Evolutionary conservation across 2,113 vertebrate genomes (phyloP).

Genomic region (Poeciliopsis occidentalis): DNA sequence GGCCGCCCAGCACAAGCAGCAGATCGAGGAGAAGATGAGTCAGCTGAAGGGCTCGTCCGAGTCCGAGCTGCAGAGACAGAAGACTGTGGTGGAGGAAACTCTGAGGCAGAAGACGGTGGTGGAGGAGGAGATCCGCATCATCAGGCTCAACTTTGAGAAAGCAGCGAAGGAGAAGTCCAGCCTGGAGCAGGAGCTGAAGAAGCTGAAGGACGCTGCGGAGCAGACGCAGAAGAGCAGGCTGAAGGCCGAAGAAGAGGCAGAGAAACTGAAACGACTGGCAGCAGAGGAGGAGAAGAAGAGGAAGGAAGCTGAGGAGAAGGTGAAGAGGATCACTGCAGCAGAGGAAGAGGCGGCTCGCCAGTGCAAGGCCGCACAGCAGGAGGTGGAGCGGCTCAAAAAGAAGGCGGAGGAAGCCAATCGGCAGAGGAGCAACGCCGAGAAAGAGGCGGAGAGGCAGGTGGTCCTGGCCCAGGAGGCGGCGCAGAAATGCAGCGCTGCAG

Average conservation of each 20-base stretch:
- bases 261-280: constrained; percentile 85
- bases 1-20: constrained; percentile 90
- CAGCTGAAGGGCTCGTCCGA: constrained; percentile 88
- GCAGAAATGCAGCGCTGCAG: constrained; percentile 84
- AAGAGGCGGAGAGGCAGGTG: constrained; percentile 88
- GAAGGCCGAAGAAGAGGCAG: constrained; percentile 87
- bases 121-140: constrained; percentile 92
- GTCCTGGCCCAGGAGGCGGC: constrained; percentile 89
- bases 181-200: constrained; percentile 89
- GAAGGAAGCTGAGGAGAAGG: constrained; percentile 90
- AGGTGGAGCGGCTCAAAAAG: constrained; percentile 88
- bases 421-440: constrained; percentile 87
- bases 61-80: constrained; percentile 88
- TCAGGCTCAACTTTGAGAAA: constrained; percentile 90
- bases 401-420: constrained; percentile 86
- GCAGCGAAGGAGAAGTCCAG: constrained; percentile 87
- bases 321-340: constrained; percentile 86
- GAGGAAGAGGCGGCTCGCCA: constrained; percentile 91
- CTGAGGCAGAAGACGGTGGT: constrained; percentile 88
- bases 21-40: constrained; percentile 91
- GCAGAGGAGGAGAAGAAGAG: constrained; percentile 88
- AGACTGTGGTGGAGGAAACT: constrained; percentile 89
- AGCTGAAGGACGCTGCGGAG: constrained; percentile 86
- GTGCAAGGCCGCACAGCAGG: constrained; percentile 87
- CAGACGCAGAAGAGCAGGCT: constrained; percentile 88